These are phyloP conservation scores for Chaetops frenatus DNA, from an alignment of 2,113 vertebrate species.

Conservation along the genomic window DNA sequence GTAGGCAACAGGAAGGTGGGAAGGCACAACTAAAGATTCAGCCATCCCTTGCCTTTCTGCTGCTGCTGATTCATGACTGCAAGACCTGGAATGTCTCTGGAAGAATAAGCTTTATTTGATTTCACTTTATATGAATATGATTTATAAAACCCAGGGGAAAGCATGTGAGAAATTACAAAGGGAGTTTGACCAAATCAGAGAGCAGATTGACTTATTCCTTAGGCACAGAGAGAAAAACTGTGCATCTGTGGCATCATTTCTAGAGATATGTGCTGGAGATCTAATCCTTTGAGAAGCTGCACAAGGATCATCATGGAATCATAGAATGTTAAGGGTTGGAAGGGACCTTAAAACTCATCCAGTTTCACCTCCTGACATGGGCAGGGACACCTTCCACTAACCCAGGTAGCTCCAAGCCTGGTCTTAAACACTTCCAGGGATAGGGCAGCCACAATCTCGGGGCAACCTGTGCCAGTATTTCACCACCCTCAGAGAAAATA, in stretches of 20 bases:
- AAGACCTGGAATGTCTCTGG: neutral
- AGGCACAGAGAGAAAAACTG: neutral
- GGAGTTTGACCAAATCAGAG: neutral
- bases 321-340: neutral
- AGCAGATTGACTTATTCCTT: neutral
- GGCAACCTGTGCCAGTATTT: neutral
- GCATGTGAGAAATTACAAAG: neutral
- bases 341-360: neutral
- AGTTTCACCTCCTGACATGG: rapidly evolving
- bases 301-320: neutral
- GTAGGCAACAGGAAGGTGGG: neutral
- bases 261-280: neutral
- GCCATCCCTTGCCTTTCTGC: neutral
- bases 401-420: neutral
- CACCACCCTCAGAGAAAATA: neutral
- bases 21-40: neutral
- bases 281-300: neutral
- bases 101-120: neutral
- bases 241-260: neutral
- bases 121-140: neutral
- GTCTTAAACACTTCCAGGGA: neutral
- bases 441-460: neutral
- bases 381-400: neutral
- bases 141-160: neutral
- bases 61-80: neutral